Base-by-base conservation (phyloP, 2,888 invertebrate genomes). In the Lithophane leautieri region DNA sequence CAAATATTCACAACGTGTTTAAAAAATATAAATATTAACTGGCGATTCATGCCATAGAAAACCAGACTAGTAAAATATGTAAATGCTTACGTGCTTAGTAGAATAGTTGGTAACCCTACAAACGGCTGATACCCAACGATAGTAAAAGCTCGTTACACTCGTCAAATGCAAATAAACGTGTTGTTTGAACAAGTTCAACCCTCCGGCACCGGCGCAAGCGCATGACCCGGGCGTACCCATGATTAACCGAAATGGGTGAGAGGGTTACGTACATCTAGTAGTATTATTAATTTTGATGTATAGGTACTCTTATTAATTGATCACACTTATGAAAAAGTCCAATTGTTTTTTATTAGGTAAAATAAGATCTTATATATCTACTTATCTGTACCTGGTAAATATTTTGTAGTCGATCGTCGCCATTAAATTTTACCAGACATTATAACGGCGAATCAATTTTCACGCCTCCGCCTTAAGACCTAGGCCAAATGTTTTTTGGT, bases 151-250 rank as follows among this genome's bases (percentile, higher is more conserved):
- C 91, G 92, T 92, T 93, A 93, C 92, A 92, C 91, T 92, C 92
- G 89, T 88, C 90, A 87, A 91, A 94, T 94, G 94, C 94, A 94
- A 95, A 95, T 94, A 95, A 93, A 86, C 86, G 91, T 88, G 93
- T 79, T 92, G 86, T 94, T 92, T 94, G 91, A 92, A 93, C 90
- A 91, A 90, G 87, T 85, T 85, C 86, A 88, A 91, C 93, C 93
- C 92, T 89, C 89, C 87, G 74, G 81, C 66, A 69, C 28, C 71
- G 62, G 72, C 79, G 81, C 82, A 82, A 60, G 79, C 84, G 81
- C 81, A 78, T 77, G 73, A 81, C 73, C 79, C 76, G 70, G 74
- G 76, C 65, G 66, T 72, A 81, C 67, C 62, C 69, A 73, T 83
- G 82, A 83, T 87, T 84, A 84, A 84, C 50, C 74, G 54, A 79